phyloP scores from a whole-genome alignment of 2,797 vertebrate genomes.

The Borostomias antarcticus region DNA sequence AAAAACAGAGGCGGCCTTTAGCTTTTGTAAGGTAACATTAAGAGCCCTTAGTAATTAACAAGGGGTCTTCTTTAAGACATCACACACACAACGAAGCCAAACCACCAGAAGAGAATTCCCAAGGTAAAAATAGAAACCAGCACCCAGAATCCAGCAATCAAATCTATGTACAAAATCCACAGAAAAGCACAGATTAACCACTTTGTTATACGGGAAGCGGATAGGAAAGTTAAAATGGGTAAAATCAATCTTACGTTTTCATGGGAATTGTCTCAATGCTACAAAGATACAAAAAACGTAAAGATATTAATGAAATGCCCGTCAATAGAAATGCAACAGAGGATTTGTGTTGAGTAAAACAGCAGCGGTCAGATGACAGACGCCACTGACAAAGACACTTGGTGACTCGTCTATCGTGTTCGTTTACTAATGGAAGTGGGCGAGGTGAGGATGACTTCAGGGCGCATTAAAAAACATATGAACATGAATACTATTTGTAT shows the following conservation, averaged over 20 bases:
- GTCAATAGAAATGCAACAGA: constrained; percentile 51
- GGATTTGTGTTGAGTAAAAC: constrained; percentile 40
- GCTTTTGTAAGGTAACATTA: constrained; percentile 59
- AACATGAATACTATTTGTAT: constrained; percentile 37
- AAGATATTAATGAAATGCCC: constrained; percentile 56
- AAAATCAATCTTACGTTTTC: constrained; percentile 86
- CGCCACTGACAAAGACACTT: constrained; percentile 47
- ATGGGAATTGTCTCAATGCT: constrained; percentile 86
- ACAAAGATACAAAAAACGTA: constrained; percentile 82
- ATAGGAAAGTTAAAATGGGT: constrained; percentile 45
- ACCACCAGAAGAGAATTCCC: constrained; percentile 64
- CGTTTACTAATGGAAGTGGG: constrained; percentile 28
- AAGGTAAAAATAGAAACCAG: constrained; percentile 70
- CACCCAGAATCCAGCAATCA: constrained; percentile 76
- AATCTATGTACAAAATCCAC: constrained; percentile 71
- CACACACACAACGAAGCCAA: constrained; percentile 66
- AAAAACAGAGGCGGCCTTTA: constrained; percentile 50
- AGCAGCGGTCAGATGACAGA: constrained; percentile 37
- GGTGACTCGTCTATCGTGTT: constrained; percentile 38
- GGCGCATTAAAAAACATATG: constrained; percentile 35
- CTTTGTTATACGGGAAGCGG: constrained; percentile 11
- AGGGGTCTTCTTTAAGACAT: constrained; percentile 70
- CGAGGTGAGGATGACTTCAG: constrained; percentile 19
- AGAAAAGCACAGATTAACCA: constrained; percentile 51
- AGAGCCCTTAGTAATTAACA: constrained; percentile 75